phyloP scores from a whole-genome alignment of 1,140 invertebrate genomes.

The Phenacoccus solenopsis region DNA sequence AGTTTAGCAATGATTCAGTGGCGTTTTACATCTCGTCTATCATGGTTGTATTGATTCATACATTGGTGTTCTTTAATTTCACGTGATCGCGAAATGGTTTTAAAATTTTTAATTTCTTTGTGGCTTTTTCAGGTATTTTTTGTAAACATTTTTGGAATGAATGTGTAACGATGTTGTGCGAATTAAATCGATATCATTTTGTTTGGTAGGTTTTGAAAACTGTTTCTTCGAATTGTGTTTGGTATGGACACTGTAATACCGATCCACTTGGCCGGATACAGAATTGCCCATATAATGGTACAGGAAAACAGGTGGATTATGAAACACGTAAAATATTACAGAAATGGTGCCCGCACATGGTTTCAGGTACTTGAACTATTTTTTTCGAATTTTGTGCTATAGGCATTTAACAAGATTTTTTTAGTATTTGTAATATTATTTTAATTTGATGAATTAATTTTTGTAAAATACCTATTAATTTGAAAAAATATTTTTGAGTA shows the following conservation, averaged over 20 bases:
- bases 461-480: no score
- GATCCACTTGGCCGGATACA: constrained; percentile 32
- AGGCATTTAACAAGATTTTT: no score
- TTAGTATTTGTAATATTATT: no score
- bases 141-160: background rate
- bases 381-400: no score
- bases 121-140: background rate
- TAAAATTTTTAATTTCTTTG: background rate
- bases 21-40: background rate
- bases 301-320: constrained; percentile 39
- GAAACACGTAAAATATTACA: constrained; percentile 40
- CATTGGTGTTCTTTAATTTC: background rate
- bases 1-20: background rate
- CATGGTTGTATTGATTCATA: background rate
- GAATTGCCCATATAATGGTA: constrained; percentile 60
- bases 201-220: constrained; percentile 29
- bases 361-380: constrained; percentile 35
- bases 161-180: background rate
- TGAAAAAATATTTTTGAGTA: no score
- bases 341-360: constrained; percentile 54
- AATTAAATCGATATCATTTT: background rate
- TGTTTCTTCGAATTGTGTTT: constrained; percentile 50
- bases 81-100: background rate
- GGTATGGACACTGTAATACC: constrained; percentile 57
- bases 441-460: no score